Percentiles rank a stretch among this genome's conserved stretches.
phyloP scores from a whole-genome alignment of 2,113 vertebrate genomes.

The Emydura subglobosa region DNA sequence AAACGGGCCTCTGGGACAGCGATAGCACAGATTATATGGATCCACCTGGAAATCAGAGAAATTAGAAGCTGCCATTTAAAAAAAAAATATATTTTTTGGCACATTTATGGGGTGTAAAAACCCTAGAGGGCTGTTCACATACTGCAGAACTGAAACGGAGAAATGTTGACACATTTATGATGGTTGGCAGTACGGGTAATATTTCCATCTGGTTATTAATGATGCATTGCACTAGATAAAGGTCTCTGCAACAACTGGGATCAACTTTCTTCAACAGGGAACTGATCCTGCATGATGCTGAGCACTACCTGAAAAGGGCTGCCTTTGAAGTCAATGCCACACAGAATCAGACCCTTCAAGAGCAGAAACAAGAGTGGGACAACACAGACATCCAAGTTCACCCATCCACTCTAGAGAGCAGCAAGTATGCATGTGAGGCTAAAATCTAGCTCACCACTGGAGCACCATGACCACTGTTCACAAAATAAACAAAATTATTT shows the following conservation, averaged over 20 bases:
- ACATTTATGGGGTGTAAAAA: not conserved
- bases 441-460: not conserved
- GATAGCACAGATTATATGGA: slow-evolving; percentile 94
- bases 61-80: not conserved
- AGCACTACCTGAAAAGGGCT: not conserved
- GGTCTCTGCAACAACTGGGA: slow-evolving; percentile 20
- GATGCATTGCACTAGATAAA: not conserved
- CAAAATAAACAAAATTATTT: rapidly evolving
- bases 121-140: slow-evolving; percentile 58
- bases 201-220: not conserved
- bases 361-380: not conserved
- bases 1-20: slow-evolving; percentile 94
- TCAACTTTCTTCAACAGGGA: not conserved
- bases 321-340: not conserved
- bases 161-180: not conserved
- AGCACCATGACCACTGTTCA: not conserved
- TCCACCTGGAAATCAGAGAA: slow-evolving; percentile 84
- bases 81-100: not conserved
- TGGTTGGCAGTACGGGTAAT: not conserved
- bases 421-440: not conserved
- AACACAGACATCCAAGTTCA: not conserved
- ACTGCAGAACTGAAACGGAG: no score
- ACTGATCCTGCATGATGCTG: not conserved
- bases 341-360: rapidly evolving
- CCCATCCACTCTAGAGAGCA: rapidly evolving